A percentile compares a stretch with the other conserved stretches of the same genome.
Conservation (phyloP, 2,797 vertebrate species). For the Hirundo rustica region DNA sequence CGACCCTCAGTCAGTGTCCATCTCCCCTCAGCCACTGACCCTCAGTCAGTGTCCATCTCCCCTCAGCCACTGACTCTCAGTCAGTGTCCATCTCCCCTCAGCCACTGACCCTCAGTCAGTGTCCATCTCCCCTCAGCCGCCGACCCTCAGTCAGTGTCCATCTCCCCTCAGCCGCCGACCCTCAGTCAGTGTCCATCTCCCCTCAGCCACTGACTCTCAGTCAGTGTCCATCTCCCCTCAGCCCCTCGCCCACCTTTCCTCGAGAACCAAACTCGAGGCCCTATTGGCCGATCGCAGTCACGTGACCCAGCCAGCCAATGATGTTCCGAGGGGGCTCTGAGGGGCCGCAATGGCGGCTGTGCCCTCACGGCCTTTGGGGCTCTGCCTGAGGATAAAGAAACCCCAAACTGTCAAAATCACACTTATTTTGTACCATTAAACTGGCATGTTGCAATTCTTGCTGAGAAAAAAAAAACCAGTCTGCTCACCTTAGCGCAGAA, state of each 20-base stretch:
- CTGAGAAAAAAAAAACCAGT: fast-evolving
- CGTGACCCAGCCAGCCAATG: not conserved
- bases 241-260: not conserved
- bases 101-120: no score
- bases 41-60: not conserved
- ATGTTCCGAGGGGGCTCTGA: fast-evolving
- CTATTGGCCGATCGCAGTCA: not conserved
- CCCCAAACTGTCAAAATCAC: fast-evolving
- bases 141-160: not conserved
- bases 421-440: not conserved
- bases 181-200: not conserved
- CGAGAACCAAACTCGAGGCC: not conserved
- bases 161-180: not conserved
- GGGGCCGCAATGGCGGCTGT: fast-evolving
- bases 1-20: not conserved
- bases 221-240: not conserved
- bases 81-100: not conserved
- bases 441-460: fast-evolving
- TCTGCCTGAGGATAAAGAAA: not conserved
- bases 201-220: not conserved
- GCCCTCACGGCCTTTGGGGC: fast-evolving
- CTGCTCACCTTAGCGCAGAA: not conserved
- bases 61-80: no score
- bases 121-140: not conserved
- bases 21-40: not conserved